Percentiles rank a stretch among this genome's conserved stretches.
Evolutionary conservation across 2,113 vertebrate genomes (phyloP).

Genomic region (human (Homo sapiens)): DNA sequence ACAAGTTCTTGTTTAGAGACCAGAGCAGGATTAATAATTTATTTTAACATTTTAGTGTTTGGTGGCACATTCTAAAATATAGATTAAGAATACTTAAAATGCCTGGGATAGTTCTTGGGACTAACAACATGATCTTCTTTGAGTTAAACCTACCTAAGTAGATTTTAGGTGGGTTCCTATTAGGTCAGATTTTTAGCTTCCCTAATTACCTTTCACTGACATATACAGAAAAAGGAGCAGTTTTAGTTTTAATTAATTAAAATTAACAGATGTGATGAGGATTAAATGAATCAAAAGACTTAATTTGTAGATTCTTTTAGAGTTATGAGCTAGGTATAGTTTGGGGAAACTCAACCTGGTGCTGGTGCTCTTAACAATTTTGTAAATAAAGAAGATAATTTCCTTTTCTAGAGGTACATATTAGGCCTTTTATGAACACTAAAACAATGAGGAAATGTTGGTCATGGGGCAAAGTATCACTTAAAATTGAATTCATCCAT

Average conservation of each 20-base stretch:
- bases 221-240: background rate
- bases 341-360: background rate
- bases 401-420: background rate
- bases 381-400: conserved; percentile 16
- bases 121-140: background rate
- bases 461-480: background rate
- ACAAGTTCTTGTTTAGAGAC: conserved; percentile 48
- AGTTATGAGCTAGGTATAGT: background rate
- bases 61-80: conserved; percentile 6
- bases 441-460: conserved; percentile 11
- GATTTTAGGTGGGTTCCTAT: background rate
- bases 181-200: background rate
- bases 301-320: background rate
- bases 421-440: conserved; percentile 35
- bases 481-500: conserved; percentile 29
- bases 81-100: conserved; percentile 28
- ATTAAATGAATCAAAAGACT: background rate
- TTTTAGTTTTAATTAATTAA: background rate
- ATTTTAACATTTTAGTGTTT: conserved; percentile 46
- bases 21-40: conserved; percentile 14
- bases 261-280: background rate
- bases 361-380: background rate
- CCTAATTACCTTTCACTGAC: conserved; percentile 4
- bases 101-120: background rate
- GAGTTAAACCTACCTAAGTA: background rate